phyloP scores from a whole-genome alignment of 2,797 vertebrate species.

The Sebastes matsubarae region DNA sequence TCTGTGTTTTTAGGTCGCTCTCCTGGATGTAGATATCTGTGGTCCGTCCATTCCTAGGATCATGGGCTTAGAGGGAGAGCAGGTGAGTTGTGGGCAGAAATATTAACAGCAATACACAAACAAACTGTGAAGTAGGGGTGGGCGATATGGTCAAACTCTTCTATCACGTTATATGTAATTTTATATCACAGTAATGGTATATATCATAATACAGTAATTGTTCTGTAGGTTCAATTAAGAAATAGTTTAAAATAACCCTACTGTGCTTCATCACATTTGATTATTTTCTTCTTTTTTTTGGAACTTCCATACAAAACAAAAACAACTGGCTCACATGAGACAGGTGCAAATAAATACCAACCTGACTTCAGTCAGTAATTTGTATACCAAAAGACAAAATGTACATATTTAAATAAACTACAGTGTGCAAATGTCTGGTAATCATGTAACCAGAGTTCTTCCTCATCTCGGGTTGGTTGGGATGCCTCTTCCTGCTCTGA shows the following conservation, averaged over 20 bases:
- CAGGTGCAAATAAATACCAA: too few relatives aligned
- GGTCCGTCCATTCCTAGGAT: conserved; percentile 95
- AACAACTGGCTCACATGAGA: background rate
- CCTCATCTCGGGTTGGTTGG: too few relatives aligned
- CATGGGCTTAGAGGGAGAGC: conserved; percentile 96
- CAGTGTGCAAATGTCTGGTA: too few relatives aligned
- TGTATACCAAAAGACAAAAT: too few relatives aligned
- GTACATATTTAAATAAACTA: too few relatives aligned
- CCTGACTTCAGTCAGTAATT: too few relatives aligned
- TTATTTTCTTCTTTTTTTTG: background rate
- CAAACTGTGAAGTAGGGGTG: fast-evolving
- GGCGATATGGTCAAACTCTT: too few relatives aligned
- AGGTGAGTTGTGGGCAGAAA: conserved; percentile 75
- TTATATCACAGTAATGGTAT: too few relatives aligned
- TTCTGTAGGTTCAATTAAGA: background rate
- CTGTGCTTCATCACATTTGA: background rate
- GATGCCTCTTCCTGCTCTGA: too few relatives aligned
- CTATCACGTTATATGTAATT: background rate
- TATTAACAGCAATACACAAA: background rate
- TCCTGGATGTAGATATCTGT: conserved; percentile 95
- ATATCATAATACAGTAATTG: background rate
- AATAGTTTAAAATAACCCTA: background rate
- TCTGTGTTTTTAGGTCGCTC: conserved; percentile 84
- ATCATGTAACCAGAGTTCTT: too few relatives aligned
- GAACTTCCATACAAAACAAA: background rate